phyloP scores from a whole-genome alignment of 1,140 invertebrate genomes.

The Megalopta genalis region DNA sequence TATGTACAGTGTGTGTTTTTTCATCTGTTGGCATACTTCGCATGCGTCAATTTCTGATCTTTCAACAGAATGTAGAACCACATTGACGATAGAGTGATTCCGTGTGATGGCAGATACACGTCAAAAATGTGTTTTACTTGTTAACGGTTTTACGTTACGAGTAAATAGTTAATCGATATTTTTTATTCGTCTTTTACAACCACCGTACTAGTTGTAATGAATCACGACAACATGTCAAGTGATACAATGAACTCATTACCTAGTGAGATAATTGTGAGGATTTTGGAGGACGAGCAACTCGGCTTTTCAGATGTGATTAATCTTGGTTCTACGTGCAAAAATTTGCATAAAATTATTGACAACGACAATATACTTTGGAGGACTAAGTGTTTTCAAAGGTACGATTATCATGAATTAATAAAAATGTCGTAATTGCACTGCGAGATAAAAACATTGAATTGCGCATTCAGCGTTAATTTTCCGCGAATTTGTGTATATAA shows the following conservation, averaged over 20 bases:
- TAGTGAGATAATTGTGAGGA: slow-evolving; percentile 70
- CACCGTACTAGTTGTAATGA: neutral
- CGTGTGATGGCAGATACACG: slow-evolving; percentile 1
- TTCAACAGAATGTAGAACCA: neutral
- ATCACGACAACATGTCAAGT: slow-evolving; percentile 20
- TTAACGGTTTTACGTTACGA: neutral
- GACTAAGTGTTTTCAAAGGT: slow-evolving; percentile 76
- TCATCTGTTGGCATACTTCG: neutral
- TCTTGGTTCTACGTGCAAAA: slow-evolving; percentile 69
- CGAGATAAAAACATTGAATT: neutral
- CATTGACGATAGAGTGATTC: neutral
- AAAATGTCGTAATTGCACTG: neutral
- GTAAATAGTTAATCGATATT: neutral
- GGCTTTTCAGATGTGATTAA: slow-evolving; percentile 68
- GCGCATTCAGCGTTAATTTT: too few species aligned
- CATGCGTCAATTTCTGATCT: neutral
- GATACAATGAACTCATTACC: slow-evolving; percentile 69
- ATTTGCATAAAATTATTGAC: slow-evolving; percentile 59
- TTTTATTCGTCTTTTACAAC: neutral
- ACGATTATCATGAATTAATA: neutral
- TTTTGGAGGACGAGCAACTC: slow-evolving; percentile 68
- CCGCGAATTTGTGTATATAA: neutral
- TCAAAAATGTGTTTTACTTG: neutral
- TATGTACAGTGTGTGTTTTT: neutral
- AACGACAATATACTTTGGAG: slow-evolving; percentile 74